Evolutionary conservation across 2,113 vertebrate species (phyloP).

Genomic region (Dinomys branickii): DNA sequence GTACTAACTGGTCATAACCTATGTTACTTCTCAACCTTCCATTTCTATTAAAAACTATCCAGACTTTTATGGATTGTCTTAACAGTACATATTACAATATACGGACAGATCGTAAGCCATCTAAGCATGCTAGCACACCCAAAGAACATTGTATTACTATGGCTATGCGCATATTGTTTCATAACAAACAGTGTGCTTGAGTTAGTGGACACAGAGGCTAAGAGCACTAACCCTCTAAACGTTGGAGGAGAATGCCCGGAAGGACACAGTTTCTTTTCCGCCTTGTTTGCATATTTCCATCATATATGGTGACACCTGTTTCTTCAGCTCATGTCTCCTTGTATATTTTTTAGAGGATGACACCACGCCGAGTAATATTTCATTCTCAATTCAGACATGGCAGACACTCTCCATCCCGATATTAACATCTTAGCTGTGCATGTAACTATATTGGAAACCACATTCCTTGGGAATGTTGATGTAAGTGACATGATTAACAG

Average conservation of each 20-base stretch:
- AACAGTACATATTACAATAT: not conserved
- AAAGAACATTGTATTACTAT: not conserved
- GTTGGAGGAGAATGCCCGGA: accelerated
- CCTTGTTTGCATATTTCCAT: not conserved
- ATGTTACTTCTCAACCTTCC: not conserved
- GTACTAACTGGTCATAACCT: not conserved
- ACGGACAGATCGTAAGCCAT: not conserved
- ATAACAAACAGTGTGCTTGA: not conserved
- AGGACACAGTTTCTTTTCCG: not conserved
- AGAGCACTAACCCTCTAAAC: too few species aligned
- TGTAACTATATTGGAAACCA: not conserved
- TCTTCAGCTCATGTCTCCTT: not conserved
- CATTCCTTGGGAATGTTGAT: not conserved
- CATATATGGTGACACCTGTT: not conserved
- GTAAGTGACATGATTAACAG: not conserved
- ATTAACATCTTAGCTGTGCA: not conserved
- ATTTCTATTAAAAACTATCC: not conserved
- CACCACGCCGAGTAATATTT: not conserved
- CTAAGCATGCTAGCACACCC: not conserved
- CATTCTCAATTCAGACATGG: not conserved
- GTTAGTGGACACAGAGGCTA: not conserved
- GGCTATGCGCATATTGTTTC: not conserved
- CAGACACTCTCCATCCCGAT: too few species aligned
- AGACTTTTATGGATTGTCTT: not conserved
- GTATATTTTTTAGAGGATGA: not conserved